Conservation (phyloP, 2,888 invertebrate genomes). For the Cheilosia grossa region DNA sequence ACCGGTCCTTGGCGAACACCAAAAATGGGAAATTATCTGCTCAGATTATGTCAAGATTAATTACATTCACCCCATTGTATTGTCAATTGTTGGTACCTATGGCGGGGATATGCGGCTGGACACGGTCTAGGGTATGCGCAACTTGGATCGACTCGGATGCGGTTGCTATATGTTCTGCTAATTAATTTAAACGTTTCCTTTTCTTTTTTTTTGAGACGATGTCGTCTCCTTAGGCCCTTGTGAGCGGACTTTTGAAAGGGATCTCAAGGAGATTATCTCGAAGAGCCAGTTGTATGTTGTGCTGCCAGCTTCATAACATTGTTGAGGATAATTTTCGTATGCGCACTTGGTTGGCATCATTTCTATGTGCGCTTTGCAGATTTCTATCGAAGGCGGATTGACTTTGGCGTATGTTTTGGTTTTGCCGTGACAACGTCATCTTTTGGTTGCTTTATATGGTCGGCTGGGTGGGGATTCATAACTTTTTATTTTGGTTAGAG, state of each 20-base stretch:
- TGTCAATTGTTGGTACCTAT: slow-evolving; percentile 78
- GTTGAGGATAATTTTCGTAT: slow-evolving; percentile 43
- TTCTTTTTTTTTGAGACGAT: slow-evolving; percentile 12
- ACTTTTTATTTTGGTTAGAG: neutral
- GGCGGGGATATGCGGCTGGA: slow-evolving; percentile 41
- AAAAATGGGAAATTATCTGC: slow-evolving; percentile 81
- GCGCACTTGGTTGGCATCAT: slow-evolving; percentile 22
- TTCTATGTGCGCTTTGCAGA: slow-evolving; percentile 11
- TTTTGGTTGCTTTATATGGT: slow-evolving; percentile 53
- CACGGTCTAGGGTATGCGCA: slow-evolving; percentile 40
- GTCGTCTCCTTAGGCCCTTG: neutral
- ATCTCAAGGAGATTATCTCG: slow-evolving; percentile 64
- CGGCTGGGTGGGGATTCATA: slow-evolving; percentile 19
- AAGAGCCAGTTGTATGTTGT: slow-evolving; percentile 18
- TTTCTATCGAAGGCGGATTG: slow-evolving; percentile 55
- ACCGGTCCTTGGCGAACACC: slow-evolving; percentile 67
- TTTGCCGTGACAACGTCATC: slow-evolving; percentile 53
- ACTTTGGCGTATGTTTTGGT: slow-evolving; percentile 41
- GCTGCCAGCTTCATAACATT: slow-evolving; percentile 43
- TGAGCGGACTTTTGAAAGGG: slow-evolving; percentile 64
- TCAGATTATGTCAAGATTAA: slow-evolving; percentile 83
- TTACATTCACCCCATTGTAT: slow-evolving; percentile 82
- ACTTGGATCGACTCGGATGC: slow-evolving; percentile 11
- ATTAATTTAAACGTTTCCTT: slow-evolving; percentile 62
- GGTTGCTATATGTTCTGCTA: slow-evolving; percentile 65